phyloP scores from a whole-genome alignment of 1,140 invertebrate species.

The Tachypleus tridentatus region DNA sequence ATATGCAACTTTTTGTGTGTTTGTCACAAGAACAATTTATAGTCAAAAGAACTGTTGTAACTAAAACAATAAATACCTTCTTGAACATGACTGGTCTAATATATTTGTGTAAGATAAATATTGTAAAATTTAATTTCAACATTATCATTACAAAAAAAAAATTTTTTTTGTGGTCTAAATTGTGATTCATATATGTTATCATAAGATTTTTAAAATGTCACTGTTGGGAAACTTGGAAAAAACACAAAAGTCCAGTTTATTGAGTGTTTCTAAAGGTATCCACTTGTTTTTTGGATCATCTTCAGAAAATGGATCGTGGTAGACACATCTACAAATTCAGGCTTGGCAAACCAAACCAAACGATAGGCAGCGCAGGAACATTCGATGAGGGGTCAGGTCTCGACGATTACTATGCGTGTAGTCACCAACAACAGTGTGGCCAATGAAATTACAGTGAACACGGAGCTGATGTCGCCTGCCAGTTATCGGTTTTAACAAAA shows the following conservation, averaged over 20 bases:
- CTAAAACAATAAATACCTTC: too few relatives aligned
- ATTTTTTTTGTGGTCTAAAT: too few relatives aligned
- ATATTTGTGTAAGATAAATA: too few relatives aligned
- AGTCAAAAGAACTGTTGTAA: too few relatives aligned
- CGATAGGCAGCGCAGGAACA: constrained; percentile 59
- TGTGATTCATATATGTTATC: too few relatives aligned
- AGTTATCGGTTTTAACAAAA: constrained; percentile 49
- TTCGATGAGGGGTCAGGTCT: constrained; percentile 51
- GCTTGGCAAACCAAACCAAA: constrained; percentile 36
- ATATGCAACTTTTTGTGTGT: too few relatives aligned
- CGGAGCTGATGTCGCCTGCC: constrained; percentile 65
- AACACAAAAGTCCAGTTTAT: constrained; percentile 20
- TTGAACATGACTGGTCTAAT: too few relatives aligned
- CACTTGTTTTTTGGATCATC: constrained; percentile 24
- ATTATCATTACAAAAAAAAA: too few relatives aligned
- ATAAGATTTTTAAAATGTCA: too few relatives aligned
- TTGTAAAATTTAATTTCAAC: too few relatives aligned
- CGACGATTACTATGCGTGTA: constrained; percentile 57
- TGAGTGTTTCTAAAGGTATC: constrained; percentile 27
- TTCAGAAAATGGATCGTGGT: constrained; percentile 41
- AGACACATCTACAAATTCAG: constrained; percentile 39
- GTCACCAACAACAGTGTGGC: constrained; percentile 67
- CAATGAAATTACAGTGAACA: constrained; percentile 54
- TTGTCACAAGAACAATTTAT: too few relatives aligned
- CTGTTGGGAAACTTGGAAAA: constrained; percentile 1